Evolutionary conservation across 2,113 vertebrate genomes (phyloP), one percentile per base, ranked within the genome.

Genomic region (Mesoclemmys tuberculata): DNA sequence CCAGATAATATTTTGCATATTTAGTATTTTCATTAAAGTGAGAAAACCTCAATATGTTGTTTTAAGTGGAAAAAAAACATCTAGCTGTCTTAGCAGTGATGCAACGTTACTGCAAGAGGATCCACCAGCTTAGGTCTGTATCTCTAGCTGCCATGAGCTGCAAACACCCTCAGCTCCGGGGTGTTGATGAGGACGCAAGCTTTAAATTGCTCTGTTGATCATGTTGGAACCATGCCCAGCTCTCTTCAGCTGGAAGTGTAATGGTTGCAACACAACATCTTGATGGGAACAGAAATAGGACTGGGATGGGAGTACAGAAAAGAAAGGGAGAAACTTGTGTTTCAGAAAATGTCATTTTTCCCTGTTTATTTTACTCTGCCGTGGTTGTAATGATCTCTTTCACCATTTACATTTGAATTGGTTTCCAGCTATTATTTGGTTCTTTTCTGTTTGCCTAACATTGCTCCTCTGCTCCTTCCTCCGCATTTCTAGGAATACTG

Each of bases 231-330:
- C 18, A 26, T 27, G 54, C 89, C 83, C 78, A 74, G 54, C 3
- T 64, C 58, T 93, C 74, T 64, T 80, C 92, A 90, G 78, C 64
- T 95, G 78, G 52, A 93, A 89, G 71, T 68, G 85, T 74, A 96
- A 93, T 83, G 92, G 0, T 41, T 90, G 64, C 9, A 87, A 74
- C n/a, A 77, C 94, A 88, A 80, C 54, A 85, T 78, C 49, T 94
- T 95, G 56, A 94, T 46, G 90, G 79, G 71, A 94, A 88, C 49
- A 82, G 52, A 51, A 93, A 84, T n/a, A 83, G 83, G 85, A 80
- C 51, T 26, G 55, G 56, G 85, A 80, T 24, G 44, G 80, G 55
- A 52, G 44, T 79, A 49, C 2, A 26, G 2, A 44, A 27, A 49
- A 48, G 26, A 78, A 29, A n/a, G 24, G 27, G 27, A 21, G 10